A percentile compares a stretch with the other conserved stretches of the same genome.
Evolutionary conservation across 35 echinoderm and acorn worm genomes (phyloP).

Genomic region (Ophioderma brevispina): DNA sequence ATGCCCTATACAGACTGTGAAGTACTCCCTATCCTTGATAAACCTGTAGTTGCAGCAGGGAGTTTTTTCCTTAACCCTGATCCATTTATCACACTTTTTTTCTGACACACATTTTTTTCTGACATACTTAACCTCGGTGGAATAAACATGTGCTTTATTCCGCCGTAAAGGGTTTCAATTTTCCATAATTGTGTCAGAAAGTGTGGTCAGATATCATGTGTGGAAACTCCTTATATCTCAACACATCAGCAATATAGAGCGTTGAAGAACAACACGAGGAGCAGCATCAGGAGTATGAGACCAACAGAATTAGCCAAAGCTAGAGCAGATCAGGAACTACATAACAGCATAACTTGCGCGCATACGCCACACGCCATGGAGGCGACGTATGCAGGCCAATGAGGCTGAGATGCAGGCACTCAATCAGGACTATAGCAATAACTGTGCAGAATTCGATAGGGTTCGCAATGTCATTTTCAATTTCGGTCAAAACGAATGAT

Average conservation of each 20-base stretch:
- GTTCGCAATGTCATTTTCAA: not conserved
- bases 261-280: slow-evolving; percentile 93
- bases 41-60: no score
- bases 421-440: not conserved
- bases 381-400: slow-evolving; percentile 74
- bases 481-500: no score
- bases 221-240: not conserved
- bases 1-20: no score
- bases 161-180: no score
- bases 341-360: slow-evolving; percentile 84
- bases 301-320: slow-evolving; percentile 75
- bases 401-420: slow-evolving; percentile 87
- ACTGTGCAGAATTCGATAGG: not conserved
- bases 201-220: no score
- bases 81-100: no score
- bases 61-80: no score
- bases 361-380: slow-evolving; percentile 67
- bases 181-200: no score
- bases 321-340: slow-evolving; percentile 85
- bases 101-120: no score
- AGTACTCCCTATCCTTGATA: no score
- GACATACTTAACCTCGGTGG: no score
- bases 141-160: no score
- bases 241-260: slow-evolving; percentile 81
- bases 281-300: slow-evolving; percentile 53